Evolutionary conservation across 2,797 vertebrate genomes (phyloP).

Genomic region (Knipowitschia caucasica): DNA sequence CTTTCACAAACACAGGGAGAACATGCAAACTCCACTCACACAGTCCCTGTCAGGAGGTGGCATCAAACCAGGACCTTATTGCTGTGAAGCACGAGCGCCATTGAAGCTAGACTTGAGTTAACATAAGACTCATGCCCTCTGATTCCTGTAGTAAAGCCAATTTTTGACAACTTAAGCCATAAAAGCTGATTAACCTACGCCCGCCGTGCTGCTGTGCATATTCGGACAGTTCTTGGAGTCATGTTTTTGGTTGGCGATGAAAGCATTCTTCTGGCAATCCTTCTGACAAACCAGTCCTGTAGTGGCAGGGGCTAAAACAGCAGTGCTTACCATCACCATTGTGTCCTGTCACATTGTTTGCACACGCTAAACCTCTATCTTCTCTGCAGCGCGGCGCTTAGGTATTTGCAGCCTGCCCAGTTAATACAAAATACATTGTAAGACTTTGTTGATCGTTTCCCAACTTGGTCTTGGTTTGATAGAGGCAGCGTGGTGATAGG

Average conservation of each 20-base stretch:
- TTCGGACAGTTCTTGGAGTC: slow-evolving; percentile 51
- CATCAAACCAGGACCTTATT: no score
- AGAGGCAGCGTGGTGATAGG: slow-evolving; percentile 24
- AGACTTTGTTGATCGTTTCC: slow-evolving; percentile 55
- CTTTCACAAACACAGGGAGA: no score
- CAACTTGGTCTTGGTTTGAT: slow-evolving; percentile 40
- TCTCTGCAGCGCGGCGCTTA: slow-evolving; percentile 54
- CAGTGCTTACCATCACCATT: slow-evolving; percentile 65
- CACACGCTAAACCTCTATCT: slow-evolving; percentile 59
- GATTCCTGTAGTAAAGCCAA: no score
- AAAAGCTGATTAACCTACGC: slow-evolving; percentile 51
- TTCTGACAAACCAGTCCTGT: slow-evolving; percentile 64
- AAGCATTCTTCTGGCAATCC: slow-evolving; percentile 79
- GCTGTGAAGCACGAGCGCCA: no score
- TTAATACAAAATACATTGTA: slow-evolving; percentile 49
- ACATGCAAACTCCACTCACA: no score
- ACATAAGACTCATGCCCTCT: no score
- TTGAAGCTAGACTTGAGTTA: no score
- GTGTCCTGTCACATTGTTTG: slow-evolving; percentile 65
- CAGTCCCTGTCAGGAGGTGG: no score
- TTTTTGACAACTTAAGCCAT: no score
- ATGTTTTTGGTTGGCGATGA: slow-evolving; percentile 71
- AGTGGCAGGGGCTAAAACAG: slow-evolving; percentile 64
- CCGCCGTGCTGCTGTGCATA: slow-evolving; percentile 32
- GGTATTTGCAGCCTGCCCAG: slow-evolving; percentile 60